Base-by-base conservation (phyloP, 2,797 vertebrate species). In the Chiloscyllium punctatum region DNA sequence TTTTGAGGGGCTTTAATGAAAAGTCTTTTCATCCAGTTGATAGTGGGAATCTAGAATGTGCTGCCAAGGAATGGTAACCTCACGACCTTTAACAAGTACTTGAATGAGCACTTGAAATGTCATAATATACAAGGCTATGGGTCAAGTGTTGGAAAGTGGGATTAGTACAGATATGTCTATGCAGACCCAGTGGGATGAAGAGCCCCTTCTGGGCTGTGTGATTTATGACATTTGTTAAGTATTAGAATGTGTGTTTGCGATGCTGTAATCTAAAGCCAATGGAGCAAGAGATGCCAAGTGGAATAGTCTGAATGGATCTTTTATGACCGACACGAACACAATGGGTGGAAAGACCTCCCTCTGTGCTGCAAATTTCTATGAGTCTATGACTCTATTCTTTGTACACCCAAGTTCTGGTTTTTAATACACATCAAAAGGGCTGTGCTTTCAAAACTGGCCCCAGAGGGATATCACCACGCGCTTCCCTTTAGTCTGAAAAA, bases 401-500 rank as follows among this genome's bases (percentile, higher is more conserved):
- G 62, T 92, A 37, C 3, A 42, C 33, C 16, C 62, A 92, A 68
- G 57, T 92, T n/a, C 33, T 2, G 16, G 5, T 23, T 62, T 7
- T 37, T 92, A 68, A 68, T 68, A 68, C 68, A 92, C 8, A 92
- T 92, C 90, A 92, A 92, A n/a, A 92, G n/a, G n/a, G 16, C 90
- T 37, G 90, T 68, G 33, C 33, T n/a, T 8, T 62, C 90, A 92
- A 66, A 62, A 37, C 90, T 23, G 33, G 37, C 57, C 90, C 66
- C 66, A 68, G n/a, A 62, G 16, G 21, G 33, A 42, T 23, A 92
- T 2, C n/a, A 37, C 62, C 9, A 6, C 90, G 68, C 18, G 33
- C 33, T 68, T 92, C 90, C 90, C n/a, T 92, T 92, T 62, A 92
- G 57, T 37, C 62, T 92, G 90, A 92, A 92, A 92, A 68, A 92